A percentile compares a stretch with the other conserved stretches of the same genome.
Evolutionary conservation across 2,113 vertebrate genomes (phyloP).

Genomic region (Machaerirhynchus nigripectus): DNA sequence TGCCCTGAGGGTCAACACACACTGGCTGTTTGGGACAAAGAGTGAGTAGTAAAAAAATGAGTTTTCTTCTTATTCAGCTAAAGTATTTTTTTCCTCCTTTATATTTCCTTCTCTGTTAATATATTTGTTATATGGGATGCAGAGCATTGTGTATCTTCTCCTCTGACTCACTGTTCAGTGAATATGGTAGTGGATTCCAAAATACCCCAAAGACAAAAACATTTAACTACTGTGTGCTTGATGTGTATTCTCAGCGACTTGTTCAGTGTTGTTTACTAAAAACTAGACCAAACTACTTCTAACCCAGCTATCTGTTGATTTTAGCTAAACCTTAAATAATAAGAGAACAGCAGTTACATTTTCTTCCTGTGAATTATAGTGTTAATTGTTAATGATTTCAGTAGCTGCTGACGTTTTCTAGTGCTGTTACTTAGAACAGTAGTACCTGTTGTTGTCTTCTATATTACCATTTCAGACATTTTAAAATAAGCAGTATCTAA

Average conservation of each 20-base stretch:
- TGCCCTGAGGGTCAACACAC: not conserved
- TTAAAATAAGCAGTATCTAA: not conserved
- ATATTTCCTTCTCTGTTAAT: not conserved
- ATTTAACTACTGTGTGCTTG: not conserved
- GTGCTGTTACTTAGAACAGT: not conserved
- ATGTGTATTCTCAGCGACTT: not conserved
- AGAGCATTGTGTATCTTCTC: not conserved
- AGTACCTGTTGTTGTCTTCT: not conserved
- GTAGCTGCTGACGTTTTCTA: not conserved
- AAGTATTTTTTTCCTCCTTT: not conserved
- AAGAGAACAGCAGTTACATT: not conserved
- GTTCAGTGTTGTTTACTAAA: not conserved
- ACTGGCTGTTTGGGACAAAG: not conserved
- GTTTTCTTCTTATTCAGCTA: not conserved
- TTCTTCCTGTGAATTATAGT: not conserved
- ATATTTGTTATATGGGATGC: not conserved
- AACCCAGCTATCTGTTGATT: not conserved
- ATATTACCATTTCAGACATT: not conserved
- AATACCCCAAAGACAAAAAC: not conserved
- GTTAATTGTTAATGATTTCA: not conserved
- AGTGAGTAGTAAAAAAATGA: not conserved
- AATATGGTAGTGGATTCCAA: not conserved
- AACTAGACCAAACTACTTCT: not conserved
- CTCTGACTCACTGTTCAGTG: not conserved
- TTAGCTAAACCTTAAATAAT: slow-evolving; percentile 29